phyloP scores from a whole-genome alignment of 2,797 vertebrate species.

The Sebastes steindachneri region DNA sequence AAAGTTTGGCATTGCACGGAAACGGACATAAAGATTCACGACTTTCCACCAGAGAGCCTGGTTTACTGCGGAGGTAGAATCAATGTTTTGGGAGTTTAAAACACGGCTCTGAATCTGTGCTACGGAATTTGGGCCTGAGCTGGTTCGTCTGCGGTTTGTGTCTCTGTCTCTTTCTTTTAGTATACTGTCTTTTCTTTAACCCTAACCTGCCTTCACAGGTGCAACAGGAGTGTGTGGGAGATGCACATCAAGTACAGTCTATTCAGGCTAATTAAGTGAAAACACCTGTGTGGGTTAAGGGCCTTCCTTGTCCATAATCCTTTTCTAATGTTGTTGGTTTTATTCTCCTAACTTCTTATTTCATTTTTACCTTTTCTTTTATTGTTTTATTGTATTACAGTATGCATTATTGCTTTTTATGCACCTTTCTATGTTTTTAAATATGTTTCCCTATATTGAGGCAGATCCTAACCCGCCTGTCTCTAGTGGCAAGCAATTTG shows the following conservation, averaged over 20 bases:
- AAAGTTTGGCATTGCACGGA: constrained; percentile 42
- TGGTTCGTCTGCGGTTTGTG: neutral
- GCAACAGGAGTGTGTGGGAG: neutral
- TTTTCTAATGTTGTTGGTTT: neutral
- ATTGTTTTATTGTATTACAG: neutral
- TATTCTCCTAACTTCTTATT: neutral
- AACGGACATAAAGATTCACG: constrained; percentile 70
- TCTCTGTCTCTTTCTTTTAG: neutral
- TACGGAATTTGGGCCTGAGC: neutral
- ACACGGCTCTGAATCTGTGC: neutral
- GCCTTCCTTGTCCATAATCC: neutral
- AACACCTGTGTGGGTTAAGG: neutral
- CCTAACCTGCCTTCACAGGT: neutral
- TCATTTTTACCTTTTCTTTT: neutral
- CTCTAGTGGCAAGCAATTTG: neutral
- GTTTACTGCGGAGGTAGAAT: constrained; percentile 34
- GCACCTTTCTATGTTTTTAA: neutral
- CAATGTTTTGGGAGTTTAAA: neutral
- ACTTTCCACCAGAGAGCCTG: constrained; percentile 23
- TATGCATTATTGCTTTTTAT: neutral
- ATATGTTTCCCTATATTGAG: neutral
- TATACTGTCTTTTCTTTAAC: neutral
- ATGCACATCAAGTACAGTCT: neutral
- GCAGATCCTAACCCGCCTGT: neutral
- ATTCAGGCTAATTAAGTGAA: neutral